These are phyloP conservation scores for Gasterosteus aculeatus DNA, from an alignment of 2,113 vertebrate genomes.

Conservation along the genomic window DNA sequence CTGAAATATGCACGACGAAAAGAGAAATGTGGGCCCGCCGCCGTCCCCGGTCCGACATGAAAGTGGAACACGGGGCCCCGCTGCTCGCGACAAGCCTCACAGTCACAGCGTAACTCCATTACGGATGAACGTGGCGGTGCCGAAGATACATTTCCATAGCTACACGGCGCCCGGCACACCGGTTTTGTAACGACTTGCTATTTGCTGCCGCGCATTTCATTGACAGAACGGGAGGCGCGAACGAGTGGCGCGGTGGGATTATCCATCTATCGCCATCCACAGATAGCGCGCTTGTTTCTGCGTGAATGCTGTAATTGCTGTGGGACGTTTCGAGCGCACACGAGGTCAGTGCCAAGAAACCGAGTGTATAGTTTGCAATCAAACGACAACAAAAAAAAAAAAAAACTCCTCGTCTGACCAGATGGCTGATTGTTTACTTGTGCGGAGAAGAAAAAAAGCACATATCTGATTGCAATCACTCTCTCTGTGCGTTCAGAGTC, in stretches of 20 bases:
- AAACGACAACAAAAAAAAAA: conserved; percentile 14
- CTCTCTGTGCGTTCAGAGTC: conserved; percentile 66
- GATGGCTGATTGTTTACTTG: conserved; percentile 76
- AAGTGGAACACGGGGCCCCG: conserved; percentile 62
- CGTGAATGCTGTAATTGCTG: conserved; percentile 22
- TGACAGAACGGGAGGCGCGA: conserved; percentile 28
- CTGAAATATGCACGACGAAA: conserved; percentile 52
- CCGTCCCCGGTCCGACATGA: conserved; percentile 51
- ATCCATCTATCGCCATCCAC: neutral
- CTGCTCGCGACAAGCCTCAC: conserved; percentile 66
- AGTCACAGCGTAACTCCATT: conserved; percentile 60
- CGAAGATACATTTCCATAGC: conserved; percentile 47
- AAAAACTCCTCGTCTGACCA: conserved; percentile 64
- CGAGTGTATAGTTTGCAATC: conserved; percentile 55
- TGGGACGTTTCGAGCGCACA: conserved; percentile 16
- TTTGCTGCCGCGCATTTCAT: conserved; percentile 42
- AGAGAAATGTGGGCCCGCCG: conserved; percentile 52
- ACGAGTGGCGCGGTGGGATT: neutral
- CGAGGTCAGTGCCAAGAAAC: conserved; percentile 42
- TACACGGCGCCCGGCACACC: conserved; percentile 43
- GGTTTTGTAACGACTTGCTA: conserved; percentile 39
- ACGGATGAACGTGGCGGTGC: too few species aligned
- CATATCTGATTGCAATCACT: conserved; percentile 78
- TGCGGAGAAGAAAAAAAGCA: conserved; percentile 31
- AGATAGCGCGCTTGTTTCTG: conserved; percentile 4